Conservation (phyloP, 2,888 invertebrate species). For the Tenthredo amoena region DNA sequence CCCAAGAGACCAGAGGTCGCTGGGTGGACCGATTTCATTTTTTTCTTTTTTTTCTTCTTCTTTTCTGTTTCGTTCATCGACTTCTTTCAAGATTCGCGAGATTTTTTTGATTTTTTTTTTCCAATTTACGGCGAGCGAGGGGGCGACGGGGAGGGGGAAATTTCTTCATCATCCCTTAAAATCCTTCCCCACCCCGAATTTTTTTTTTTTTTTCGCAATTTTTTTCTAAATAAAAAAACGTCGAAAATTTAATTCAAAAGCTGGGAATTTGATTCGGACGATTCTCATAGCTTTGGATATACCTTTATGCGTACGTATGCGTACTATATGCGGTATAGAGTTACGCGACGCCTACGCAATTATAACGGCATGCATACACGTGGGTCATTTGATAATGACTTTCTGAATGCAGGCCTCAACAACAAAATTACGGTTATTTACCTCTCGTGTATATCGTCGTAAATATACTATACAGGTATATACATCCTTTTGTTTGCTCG, state of each 20-base stretch:
- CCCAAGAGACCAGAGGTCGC: conserved; percentile 8
- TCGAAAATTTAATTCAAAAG: not conserved
- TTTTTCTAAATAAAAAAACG: not conserved
- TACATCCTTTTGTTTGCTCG: conserved; percentile 37
- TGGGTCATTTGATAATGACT: conserved; percentile 73
- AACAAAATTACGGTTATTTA: conserved; percentile 75
- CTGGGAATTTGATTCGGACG: not conserved
- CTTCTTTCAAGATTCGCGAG: not conserved
- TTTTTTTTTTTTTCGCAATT: no score
- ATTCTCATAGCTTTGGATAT: not conserved
- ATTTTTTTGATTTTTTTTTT: not conserved
- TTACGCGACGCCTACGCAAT: conserved; percentile 66
- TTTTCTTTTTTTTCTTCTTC: not conserved
- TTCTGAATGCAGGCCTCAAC: conserved; percentile 71
- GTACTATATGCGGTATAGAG: conserved; percentile 24
- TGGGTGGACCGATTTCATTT: not conserved
- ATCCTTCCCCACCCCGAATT: not conserved
- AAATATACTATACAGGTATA: not conserved
- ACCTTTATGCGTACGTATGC: not conserved
- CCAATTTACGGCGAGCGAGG: not conserved
- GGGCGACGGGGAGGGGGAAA: not conserved
- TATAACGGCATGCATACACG: conserved; percentile 65
- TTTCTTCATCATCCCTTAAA: not conserved
- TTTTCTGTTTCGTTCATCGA: not conserved
- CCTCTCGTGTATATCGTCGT: conserved; percentile 43